Percentiles rank a stretch among this genome's conserved stretches.
Conservation (phyloP, 2,113 vertebrate genomes). For the Engraulis encrasicolus region DNA sequence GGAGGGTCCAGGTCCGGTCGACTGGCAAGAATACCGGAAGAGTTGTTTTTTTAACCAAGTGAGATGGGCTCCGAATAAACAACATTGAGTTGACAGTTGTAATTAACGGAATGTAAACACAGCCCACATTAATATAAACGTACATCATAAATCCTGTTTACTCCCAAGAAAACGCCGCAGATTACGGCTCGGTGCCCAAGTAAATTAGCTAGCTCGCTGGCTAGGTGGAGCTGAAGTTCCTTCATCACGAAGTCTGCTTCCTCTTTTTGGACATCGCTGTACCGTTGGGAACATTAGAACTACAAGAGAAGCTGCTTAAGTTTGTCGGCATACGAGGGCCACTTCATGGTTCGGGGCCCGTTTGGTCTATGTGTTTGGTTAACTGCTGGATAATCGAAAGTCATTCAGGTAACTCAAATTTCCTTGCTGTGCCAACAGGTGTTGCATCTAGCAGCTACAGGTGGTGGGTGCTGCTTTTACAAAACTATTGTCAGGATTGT, state of each 20-base stretch:
- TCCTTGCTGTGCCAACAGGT: background rate
- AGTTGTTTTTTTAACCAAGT: background rate
- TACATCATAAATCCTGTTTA: background rate
- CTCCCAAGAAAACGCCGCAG: background rate
- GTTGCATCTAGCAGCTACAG: background rate
- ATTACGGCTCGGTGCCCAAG: background rate
- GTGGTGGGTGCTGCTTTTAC: background rate
- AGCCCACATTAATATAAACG: background rate
- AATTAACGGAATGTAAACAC: background rate
- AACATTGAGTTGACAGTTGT: background rate
- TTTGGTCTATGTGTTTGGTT: background rate
- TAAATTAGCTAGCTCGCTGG: constrained; percentile 15
- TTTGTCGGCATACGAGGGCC: background rate
- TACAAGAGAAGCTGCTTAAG: background rate
- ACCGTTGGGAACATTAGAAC: background rate
- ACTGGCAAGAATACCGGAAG: constrained; percentile 18
- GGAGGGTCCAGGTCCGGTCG: too few relatives aligned
- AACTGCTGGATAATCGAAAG: background rate
- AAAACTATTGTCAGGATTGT: background rate
- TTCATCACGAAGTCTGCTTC: constrained; percentile 1
- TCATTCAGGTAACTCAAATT: background rate
- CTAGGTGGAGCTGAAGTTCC: constrained; percentile 15
- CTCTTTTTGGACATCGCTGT: constrained; percentile 44
- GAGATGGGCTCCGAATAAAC: background rate
- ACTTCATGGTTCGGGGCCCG: background rate